Base-by-base conservation (phyloP, 1,140 invertebrate genomes). In the Kradibia gibbosae region DNA sequence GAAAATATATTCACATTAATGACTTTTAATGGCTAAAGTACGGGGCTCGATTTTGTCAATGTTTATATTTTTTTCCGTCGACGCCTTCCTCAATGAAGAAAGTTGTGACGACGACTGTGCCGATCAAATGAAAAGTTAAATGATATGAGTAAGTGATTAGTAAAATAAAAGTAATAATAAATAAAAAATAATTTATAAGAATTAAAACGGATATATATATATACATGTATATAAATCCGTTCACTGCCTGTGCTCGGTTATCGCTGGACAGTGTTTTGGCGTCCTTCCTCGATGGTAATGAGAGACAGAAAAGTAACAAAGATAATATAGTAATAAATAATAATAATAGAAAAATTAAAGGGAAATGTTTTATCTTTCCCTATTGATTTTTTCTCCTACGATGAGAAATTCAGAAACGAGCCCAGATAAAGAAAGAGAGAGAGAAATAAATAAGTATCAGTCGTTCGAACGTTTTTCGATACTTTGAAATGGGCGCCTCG, bases 171-270 rank as follows among this genome's bases (percentile, higher is more conserved):
- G 39, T 31, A 75, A 75, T 11, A 53, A 50, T 55, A 36, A 22
- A 39, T 55, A 53, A 65, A 45, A 25, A 80, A 62, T 70, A 48
- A 70, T 65, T 60, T 60, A 36, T 48, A 15, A 22, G 5, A 78
- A 34, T 48, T 11, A 73, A 48, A 71, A 15, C 36, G n/a, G 20
- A 50, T 62, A 36, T 57, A 60, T 42, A 67, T 78, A 67, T 70
- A 70, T 77, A 62, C 34, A 60, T 60, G 48, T 34, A 80, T 65
- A 80, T 50, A 80, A 87, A 90, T 88, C 85, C 88, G 88, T 87
- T 91, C 90, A 91, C 89, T 91, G 90, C 89, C 90, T 89, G 87
- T 87, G 88, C 86, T 90, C 85, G 89, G 85, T 87, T 83, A 85
- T 87, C 17, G 83, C 81, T 85, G 84, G 87, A 84, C 85, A 87